Conservation (phyloP, 2,797 vertebrate species). For the Rhinella marina region DNA sequence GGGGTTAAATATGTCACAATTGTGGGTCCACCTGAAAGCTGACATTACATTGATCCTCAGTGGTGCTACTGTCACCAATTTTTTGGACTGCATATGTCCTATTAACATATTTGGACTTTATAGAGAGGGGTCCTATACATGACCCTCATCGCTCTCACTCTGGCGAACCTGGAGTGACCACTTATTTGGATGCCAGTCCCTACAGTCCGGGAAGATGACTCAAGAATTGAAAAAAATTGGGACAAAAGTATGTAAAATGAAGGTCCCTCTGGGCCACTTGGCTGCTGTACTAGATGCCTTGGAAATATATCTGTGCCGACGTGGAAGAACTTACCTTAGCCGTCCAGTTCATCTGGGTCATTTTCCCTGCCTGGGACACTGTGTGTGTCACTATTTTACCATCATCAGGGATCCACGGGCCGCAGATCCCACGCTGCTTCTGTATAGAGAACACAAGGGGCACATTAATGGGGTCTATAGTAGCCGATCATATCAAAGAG, state of each 20-base stretch:
- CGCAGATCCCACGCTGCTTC: conserved; percentile 79
- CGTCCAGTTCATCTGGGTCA: conserved; percentile 78
- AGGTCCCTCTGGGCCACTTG: not conserved
- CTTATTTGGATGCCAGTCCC: too few species aligned
- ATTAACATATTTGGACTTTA: too few species aligned
- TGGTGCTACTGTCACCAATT: too few species aligned
- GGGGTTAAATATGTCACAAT: too few species aligned
- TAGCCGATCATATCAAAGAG: not conserved
- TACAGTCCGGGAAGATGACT: too few species aligned
- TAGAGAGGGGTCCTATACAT: too few species aligned
- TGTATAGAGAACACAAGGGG: conserved; percentile 58
- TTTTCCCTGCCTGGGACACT: conserved; percentile 78
- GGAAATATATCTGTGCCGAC: not conserved
- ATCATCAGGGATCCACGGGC: conserved; percentile 81
- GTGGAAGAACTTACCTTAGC: conserved; percentile 74
- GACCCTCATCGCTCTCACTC: too few species aligned
- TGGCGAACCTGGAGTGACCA: too few species aligned
- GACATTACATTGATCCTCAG: too few species aligned
- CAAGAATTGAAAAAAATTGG: too few species aligned
- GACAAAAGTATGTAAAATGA: not conserved
- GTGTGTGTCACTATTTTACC: conserved; percentile 82
- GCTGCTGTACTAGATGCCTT: not conserved
- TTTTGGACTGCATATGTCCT: too few species aligned
- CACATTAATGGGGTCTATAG: not conserved
- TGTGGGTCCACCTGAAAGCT: too few species aligned